Conservation (phyloP, 64 coral and sea anemone species). For the Porites lutea region DNA sequence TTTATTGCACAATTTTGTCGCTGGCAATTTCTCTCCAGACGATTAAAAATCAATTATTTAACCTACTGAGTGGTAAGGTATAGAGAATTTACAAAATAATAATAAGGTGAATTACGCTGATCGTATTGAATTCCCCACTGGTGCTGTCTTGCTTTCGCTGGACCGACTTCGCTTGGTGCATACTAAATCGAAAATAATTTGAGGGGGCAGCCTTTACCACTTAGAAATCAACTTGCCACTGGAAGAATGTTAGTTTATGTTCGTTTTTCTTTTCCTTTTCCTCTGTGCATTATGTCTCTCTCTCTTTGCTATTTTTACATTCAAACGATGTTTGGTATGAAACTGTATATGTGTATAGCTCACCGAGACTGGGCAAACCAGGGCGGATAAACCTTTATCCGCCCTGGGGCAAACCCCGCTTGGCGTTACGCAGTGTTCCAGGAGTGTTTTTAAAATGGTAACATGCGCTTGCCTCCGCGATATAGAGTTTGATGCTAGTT, state of each 20-base stretch:
- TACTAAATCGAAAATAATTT: background rate
- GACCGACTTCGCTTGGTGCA: background rate
- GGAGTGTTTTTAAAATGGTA: background rate
- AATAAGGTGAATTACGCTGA: background rate
- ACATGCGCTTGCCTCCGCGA: background rate
- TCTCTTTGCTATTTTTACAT: background rate
- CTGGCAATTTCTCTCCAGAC: background rate
- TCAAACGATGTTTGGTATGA: background rate
- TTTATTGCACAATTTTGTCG: background rate
- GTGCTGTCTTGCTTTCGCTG: background rate
- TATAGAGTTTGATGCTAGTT: background rate
- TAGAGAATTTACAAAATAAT: background rate
- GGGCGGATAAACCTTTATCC: too few species aligned
- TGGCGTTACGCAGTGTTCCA: background rate
- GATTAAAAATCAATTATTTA: background rate
- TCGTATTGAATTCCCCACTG: background rate
- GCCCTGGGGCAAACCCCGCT: conserved; percentile 51
- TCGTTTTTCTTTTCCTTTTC: background rate
- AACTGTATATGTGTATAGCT: background rate
- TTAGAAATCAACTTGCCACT: background rate
- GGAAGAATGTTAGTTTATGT: background rate
- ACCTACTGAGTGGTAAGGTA: background rate
- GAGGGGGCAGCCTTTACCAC: too few species aligned
- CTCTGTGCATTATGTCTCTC: too few species aligned
- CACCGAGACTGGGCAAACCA: conserved; percentile 23